Percentiles rank a stretch among this genome's conserved stretches.
phyloP scores from a whole-genome alignment of 2,888 invertebrate genomes.

The Oscheius myriophilus region DNA sequence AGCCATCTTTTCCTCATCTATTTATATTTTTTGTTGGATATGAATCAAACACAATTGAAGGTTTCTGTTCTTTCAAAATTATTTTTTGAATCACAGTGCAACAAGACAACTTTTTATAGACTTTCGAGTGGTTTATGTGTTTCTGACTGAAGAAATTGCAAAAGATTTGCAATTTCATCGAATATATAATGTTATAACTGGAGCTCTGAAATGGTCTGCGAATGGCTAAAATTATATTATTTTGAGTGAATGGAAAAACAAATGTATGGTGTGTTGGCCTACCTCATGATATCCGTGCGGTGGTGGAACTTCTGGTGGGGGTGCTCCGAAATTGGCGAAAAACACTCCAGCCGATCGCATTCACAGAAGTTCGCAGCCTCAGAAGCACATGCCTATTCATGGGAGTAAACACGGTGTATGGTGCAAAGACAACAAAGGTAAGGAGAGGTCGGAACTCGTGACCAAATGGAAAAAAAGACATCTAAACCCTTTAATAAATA shows the following conservation, averaged over 20 bases:
- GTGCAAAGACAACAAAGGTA: background rate
- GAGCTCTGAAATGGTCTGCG: no score
- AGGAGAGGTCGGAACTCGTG: background rate
- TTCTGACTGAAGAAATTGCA: no score
- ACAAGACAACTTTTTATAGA: no score
- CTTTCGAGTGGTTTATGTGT: no score
- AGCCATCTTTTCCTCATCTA: background rate
- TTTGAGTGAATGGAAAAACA: no score
- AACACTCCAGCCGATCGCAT: conserved; percentile 40
- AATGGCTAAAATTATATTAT: no score
- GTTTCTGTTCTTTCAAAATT: no score
- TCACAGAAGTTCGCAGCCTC: conserved; percentile 3
- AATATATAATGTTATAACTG: no score
- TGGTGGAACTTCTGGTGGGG: conserved; percentile 42
- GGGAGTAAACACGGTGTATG: background rate
- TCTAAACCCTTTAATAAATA: conserved; percentile 1
- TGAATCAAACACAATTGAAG: no score
- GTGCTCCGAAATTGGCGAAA: conserved; percentile 52
- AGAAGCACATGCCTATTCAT: background rate
- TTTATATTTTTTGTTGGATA: background rate
- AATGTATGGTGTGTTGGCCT: no score
- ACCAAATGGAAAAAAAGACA: background rate
- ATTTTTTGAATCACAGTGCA: no score
- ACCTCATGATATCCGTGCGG: conserved; percentile 53
- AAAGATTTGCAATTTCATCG: no score